phyloP scores from a whole-genome alignment of 1,140 invertebrate species.

The Apolygus lucorum region DNA sequence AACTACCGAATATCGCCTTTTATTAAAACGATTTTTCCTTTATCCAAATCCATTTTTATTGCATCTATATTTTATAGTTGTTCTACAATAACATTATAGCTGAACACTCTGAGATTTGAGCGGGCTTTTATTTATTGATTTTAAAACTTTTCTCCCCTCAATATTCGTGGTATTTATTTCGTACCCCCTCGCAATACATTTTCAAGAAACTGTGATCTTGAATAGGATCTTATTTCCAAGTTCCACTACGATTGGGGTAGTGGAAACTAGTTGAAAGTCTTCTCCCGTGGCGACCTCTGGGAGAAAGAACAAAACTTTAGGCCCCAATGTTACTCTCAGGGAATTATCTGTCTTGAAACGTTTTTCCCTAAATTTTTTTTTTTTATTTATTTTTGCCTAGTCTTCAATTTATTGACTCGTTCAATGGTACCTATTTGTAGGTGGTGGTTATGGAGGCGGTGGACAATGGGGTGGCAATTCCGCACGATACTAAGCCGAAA shows the following conservation, averaged over 20 bases:
- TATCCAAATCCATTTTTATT: not conserved
- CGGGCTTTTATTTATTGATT: not conserved
- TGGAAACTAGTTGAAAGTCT: not conserved
- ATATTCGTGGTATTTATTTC: not conserved
- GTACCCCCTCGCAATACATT: not conserved
- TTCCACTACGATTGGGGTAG: not conserved
- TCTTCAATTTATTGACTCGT: no score
- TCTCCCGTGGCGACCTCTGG: not conserved
- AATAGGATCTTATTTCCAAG: not conserved
- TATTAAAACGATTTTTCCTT: not conserved
- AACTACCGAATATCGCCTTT: not conserved
- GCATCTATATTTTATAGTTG: not conserved
- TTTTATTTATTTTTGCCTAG: no score
- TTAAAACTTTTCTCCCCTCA: not conserved
- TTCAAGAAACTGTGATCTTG: not conserved
- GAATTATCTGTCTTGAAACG: not conserved
- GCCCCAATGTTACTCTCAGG: not conserved
- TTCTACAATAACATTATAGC: not conserved
- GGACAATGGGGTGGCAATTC: conserved; percentile 11
- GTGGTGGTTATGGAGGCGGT: conserved; percentile 9
- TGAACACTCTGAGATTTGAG: not conserved
- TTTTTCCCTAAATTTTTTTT: not conserved
- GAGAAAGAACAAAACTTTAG: not conserved
- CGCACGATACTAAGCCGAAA: conserved; percentile 13
- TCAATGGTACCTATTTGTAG: no score